Evolutionary conservation across 37 sponge, comb jelly and placozoan species (phyloP).

Genomic region (Halisarca cf. caerulea): DNA sequence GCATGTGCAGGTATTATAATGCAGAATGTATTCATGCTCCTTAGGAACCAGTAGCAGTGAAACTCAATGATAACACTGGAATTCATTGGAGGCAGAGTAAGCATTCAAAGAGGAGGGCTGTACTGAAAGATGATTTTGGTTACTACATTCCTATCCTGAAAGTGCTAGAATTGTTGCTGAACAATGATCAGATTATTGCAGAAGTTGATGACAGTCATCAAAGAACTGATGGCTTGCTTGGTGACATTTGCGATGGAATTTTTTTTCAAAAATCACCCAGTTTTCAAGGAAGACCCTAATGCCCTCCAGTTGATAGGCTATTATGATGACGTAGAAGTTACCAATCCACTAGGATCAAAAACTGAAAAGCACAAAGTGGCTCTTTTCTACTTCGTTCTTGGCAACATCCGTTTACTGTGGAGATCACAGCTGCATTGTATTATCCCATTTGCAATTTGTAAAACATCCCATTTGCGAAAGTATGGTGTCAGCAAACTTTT

Average conservation of each 20-base stretch:
- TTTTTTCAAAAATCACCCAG: not conserved
- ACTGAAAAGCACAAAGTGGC: not conserved
- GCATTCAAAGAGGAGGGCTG: not conserved
- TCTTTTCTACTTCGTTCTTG: too few relatives aligned
- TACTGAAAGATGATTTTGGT: not conserved
- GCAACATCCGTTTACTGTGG: too few relatives aligned
- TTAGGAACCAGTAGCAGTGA: not conserved
- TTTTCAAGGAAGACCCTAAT: not conserved
- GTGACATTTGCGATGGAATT: too few relatives aligned
- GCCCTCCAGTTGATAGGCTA: not conserved
- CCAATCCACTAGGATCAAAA: not conserved
- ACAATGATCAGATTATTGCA: not conserved
- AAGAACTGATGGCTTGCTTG: not conserved
- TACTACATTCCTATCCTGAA: not conserved
- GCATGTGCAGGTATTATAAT: too few relatives aligned
- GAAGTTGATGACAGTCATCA: not conserved
- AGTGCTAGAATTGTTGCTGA: not conserved
- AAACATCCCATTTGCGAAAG: not conserved
- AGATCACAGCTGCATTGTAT: not conserved
- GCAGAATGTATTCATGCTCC: too few relatives aligned
- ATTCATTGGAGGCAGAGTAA: not conserved
- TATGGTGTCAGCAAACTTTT: not conserved
- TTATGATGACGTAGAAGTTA: not conserved
- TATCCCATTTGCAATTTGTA: not conserved
- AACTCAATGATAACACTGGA: not conserved